phyloP scores from a whole-genome alignment of 1,140 invertebrate genomes.

The Procambarus virginalis region DNA sequence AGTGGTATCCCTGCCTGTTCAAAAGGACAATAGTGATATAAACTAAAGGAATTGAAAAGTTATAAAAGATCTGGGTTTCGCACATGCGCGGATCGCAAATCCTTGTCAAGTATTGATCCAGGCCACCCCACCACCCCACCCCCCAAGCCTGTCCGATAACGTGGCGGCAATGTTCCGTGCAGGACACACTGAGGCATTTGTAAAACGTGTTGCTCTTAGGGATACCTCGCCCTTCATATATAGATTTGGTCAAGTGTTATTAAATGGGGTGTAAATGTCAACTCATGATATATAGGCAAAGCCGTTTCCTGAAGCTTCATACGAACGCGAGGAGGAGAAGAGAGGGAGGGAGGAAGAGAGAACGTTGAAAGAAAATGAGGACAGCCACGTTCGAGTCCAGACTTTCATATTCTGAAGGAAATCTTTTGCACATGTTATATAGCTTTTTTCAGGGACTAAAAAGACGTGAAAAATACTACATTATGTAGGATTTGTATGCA shows the following conservation, averaged over 20 bases:
- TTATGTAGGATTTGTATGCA: not conserved
- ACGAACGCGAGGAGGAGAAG: not conserved
- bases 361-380: slow-evolving; percentile 60
- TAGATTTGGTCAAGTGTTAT: too few species aligned
- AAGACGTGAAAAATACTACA: slow-evolving; percentile 2
- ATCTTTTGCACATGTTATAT: slow-evolving; percentile 17
- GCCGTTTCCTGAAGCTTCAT: not conserved
- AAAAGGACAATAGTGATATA: not conserved
- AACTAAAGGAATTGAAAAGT: slow-evolving; percentile 45
- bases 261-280: too few species aligned
- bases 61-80: slow-evolving; percentile 18
- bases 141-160: slow-evolving; percentile 21
- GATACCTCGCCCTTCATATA: too few species aligned
- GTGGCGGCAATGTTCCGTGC: not conserved
- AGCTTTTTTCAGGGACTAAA: not conserved
- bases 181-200: too few species aligned
- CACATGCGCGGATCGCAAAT: slow-evolving; percentile 39
- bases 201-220: too few species aligned
- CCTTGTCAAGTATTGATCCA: slow-evolving; percentile 37
- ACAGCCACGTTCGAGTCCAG: slow-evolving; percentile 46
- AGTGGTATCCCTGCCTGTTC: not conserved
- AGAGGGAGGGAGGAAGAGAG: slow-evolving; percentile 16
- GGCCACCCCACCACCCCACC: not conserved
- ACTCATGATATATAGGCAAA: not conserved
- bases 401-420: slow-evolving; percentile 61